Evolutionary conservation across 2,888 invertebrate genomes (phyloP), one percentile per base, ranked within the genome.

Genomic region (Erebia ligea): DNA sequence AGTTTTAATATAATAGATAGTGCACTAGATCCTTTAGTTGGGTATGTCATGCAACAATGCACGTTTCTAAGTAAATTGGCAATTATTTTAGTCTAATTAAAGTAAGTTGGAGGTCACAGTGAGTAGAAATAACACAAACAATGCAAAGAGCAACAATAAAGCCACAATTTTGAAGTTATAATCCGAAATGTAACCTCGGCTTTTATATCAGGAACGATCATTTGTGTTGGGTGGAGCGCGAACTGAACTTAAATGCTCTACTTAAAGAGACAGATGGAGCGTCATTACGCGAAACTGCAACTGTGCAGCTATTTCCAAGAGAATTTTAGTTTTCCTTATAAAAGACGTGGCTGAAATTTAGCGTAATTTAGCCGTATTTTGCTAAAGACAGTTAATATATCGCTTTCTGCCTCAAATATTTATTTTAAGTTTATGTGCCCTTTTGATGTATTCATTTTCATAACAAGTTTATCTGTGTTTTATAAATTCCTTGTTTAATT

Each of bases 201-300:
- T 74, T 70, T 74, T 72, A 68, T 70, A 74, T 74, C 72, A 72
- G 66, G 62, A 72, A 67, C 72, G 70, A 74, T 74, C 74, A 72
- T 66, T 69, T 70, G 71, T 74, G 73, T 74, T 70, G 68, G 72
- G 68, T 66, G 68, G 68, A 70, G 74, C 72, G 67, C 70, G 72
- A 68, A 67, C 72, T 70, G 72, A 72, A 72, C 74, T 74, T 74
- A 73, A 75, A 69, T 72, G 76, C 69, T 71, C 72, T 68, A 75
- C 73, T 76, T 75, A 74, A 72, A 72, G 73, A 71, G 72, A 74
- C 70, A 71, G 67, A 74, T 72, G 70, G 58, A 40, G 67, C 67
- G 45, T 54, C 67, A 71, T 74, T 74, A 74, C 68, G 68, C 66
- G 66, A 67, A 70, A 72, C 61, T 70, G 74, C 74, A 70, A 59